Conservation (phyloP, 2,113 vertebrate species). For the Paradoxurus hermaphroditus region DNA sequence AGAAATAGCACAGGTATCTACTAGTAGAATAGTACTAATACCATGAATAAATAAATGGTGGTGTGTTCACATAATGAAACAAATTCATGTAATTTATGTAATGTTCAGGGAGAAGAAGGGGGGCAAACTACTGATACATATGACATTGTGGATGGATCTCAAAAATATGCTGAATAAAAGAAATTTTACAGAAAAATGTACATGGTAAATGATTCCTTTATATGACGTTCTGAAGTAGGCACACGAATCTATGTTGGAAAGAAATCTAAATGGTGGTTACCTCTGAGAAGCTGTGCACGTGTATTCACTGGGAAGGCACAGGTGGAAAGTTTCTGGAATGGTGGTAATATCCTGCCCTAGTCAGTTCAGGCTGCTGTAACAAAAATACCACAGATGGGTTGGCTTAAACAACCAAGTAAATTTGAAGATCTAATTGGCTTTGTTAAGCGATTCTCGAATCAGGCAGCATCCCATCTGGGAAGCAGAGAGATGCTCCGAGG, state of each 20-base stretch:
- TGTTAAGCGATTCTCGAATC: neutral
- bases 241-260: neutral
- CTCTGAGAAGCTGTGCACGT: too few species aligned
- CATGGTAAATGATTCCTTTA: neutral
- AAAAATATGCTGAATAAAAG: neutral
- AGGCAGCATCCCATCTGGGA: neutral
- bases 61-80: neutral
- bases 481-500: neutral
- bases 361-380: neutral
- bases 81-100: neutral
- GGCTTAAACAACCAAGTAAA: neutral
- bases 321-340: neutral
- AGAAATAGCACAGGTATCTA: neutral
- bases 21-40: neutral
- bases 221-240: neutral
- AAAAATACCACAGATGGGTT: neutral
- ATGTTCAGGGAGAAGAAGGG: neutral
- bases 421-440: neutral
- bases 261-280: neutral
- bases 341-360: neutral
- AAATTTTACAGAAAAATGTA: neutral
- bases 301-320: neutral
- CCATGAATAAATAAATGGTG: neutral
- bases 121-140: neutral
- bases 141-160: neutral